Evolutionary conservation across 2,888 invertebrate species (phyloP).

Genomic region (Drosophila meridionalis): DNA sequence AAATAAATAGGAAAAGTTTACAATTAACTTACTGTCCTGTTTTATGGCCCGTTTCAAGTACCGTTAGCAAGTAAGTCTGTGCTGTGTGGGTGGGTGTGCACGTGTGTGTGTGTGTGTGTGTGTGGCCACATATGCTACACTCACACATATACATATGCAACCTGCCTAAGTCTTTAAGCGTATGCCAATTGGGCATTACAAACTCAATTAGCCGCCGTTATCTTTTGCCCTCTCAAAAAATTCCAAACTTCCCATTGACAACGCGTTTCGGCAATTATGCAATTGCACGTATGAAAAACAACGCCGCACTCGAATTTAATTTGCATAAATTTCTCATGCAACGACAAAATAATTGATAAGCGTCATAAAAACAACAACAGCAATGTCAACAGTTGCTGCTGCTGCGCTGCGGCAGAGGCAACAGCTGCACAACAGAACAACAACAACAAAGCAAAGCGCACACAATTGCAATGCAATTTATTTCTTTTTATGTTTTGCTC

Average conservation of each 20-base stretch:
- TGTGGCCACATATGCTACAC: background rate
- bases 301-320: conserved; percentile 33
- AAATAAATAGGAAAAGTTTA: conserved; percentile 52
- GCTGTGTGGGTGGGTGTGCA: background rate
- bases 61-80: conserved; percentile 10
- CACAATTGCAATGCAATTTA: conserved; percentile 39
- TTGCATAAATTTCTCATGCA: conserved; percentile 63
- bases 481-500: conserved; percentile 22
- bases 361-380: conserved; percentile 48
- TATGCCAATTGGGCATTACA: conserved; percentile 36
- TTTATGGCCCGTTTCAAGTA: conserved; percentile 35
- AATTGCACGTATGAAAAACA: conserved; percentile 45
- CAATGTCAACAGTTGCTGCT: conserved; percentile 18
- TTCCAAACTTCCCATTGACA: conserved; percentile 24
- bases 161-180: conserved; percentile 40
- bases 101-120: background rate
- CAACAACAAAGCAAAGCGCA: conserved; percentile 17
- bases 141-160: conserved; percentile 7
- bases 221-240: conserved; percentile 39
- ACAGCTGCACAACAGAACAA: background rate
- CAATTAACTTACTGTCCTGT: conserved; percentile 30
- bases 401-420: conserved; percentile 18
- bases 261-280: conserved; percentile 62
- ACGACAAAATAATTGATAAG: conserved; percentile 71
- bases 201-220: conserved; percentile 61